These are phyloP conservation scores for Chaetodon trifascialis DNA, from an alignment of 2,113 vertebrate species.

Conservation along the genomic window DNA sequence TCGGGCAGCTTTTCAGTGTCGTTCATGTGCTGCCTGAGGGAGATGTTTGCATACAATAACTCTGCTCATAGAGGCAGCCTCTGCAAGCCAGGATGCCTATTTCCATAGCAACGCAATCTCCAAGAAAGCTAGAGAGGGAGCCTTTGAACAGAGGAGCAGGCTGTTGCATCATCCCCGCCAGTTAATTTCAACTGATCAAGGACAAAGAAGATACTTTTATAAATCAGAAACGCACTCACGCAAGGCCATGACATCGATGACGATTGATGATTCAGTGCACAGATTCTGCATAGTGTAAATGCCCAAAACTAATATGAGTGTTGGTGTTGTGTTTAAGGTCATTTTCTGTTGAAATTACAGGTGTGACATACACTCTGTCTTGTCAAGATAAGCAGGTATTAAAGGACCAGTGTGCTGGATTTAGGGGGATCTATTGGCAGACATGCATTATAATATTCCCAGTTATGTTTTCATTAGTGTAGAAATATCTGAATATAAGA, in stretches of 20 bases:
- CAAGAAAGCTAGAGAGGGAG: conserved; percentile 37
- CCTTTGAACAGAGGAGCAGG: conserved; percentile 46
- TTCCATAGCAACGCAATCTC: conserved; percentile 78
- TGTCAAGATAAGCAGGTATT: background rate
- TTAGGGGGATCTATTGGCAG: no score
- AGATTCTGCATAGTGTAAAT: background rate
- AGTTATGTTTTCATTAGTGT: no score
- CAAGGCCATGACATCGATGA: background rate
- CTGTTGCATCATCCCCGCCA: conserved; percentile 29
- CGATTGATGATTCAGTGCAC: background rate
- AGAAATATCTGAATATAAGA: no score
- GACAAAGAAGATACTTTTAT: conserved; percentile 1
- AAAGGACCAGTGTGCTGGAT: background rate
- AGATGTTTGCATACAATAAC: conserved; percentile 46
- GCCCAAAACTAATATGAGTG: no score
- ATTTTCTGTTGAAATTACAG: background rate
- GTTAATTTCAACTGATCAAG: conserved; percentile 43
- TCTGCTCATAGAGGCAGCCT: conserved; percentile 47
- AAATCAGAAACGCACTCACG: conserved; percentile 7
- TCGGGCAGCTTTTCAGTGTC: conserved; percentile 33
- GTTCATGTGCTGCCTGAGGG: conserved; percentile 52
- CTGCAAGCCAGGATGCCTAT: conserved; percentile 61
- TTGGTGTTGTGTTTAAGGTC: background rate
- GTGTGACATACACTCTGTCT: background rate
- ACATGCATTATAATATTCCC: no score